Base-by-base conservation (phyloP, 2,113 vertebrate species). In the Beaufortia kweichowensis region DNA sequence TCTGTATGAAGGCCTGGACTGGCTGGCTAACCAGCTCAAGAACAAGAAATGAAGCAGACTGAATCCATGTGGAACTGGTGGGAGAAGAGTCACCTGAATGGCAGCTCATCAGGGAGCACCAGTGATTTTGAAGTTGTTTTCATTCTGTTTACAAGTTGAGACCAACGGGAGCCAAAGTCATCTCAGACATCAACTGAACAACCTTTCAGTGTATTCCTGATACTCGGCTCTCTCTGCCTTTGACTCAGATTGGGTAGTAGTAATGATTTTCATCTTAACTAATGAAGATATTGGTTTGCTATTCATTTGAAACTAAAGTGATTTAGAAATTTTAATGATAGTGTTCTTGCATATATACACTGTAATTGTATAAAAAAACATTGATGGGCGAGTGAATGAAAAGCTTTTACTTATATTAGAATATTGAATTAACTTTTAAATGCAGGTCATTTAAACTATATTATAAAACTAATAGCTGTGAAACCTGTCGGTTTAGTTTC, bases 1-100 rank as follows among this genome's bases (percentile, higher is more conserved):
- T 70, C 94, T 98, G 65, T 97, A 96, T 10, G 95, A 97, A 88
- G 96, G 96, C 75, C 92, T 98, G 84, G 96, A 98, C 92, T 98
- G 96, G 96, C 94, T 98, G 87, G 95, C 97, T 90, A 97, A 95
- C 86, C 96, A 98, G 91, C 95, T 98, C 90, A 98, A 98, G 92
- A 97, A 97, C 93, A 98, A 98, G 89, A 97, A 98, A 91, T 97
- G 94, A 96, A 78, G 55, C 23, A 12, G 31, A 19, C 31, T 19
- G 8, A n/a, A 59, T 28, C 8, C 15, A 21, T 63, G 80, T 57
- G 50, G 35, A 33, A 50, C 72, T 15, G 28, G 23, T 76, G n/a
- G 84, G 84, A 82, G 84, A 87, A 78, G 81, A 84, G 21, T 56
- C 31, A 83, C 83, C 86, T 84, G 80, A 83, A 80, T 85, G 81